These are phyloP conservation scores for Corythoichthys intestinalis DNA, from an alignment of 2,113 vertebrate species.

Conservation along the genomic window DNA sequence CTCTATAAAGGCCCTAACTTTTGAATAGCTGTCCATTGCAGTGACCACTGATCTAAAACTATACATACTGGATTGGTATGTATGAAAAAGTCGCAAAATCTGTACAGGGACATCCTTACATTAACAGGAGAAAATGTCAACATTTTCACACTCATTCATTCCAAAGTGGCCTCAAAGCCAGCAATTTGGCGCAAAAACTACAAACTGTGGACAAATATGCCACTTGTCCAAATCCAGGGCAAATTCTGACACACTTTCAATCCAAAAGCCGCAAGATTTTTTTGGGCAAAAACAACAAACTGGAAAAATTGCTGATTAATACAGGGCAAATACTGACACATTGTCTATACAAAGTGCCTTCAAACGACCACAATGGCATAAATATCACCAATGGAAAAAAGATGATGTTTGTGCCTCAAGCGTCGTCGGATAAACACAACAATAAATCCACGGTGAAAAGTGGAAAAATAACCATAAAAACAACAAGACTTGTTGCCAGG, in stretches of 20 bases:
- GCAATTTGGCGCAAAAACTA: neutral
- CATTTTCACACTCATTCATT: neutral
- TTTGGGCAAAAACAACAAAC: too few species aligned
- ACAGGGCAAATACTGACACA: too few species aligned
- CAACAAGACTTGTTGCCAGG: neutral
- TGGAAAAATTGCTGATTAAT: too few species aligned
- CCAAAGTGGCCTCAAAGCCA: neutral
- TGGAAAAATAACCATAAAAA: too few species aligned
- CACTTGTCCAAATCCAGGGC: neutral
- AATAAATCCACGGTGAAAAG: neutral
- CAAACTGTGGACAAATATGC: neutral
- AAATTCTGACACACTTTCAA: neutral
- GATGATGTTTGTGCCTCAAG: neutral
- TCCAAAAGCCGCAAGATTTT: too few species aligned
- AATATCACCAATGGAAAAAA: neutral
- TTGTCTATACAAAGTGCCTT: neutral
- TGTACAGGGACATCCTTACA: too few species aligned
- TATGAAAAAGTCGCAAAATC: too few species aligned
- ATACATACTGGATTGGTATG: too few species aligned
- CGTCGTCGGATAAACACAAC: neutral
- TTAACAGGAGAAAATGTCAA: neutral
- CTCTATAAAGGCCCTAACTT: too few species aligned
- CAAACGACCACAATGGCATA: neutral
- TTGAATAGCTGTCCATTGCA: too few species aligned
- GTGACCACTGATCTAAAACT: too few species aligned